Evolutionary conservation across 2,797 vertebrate genomes (phyloP), one percentile per base, ranked within the genome.

Genomic region (Heterohyrax brucei): DNA sequence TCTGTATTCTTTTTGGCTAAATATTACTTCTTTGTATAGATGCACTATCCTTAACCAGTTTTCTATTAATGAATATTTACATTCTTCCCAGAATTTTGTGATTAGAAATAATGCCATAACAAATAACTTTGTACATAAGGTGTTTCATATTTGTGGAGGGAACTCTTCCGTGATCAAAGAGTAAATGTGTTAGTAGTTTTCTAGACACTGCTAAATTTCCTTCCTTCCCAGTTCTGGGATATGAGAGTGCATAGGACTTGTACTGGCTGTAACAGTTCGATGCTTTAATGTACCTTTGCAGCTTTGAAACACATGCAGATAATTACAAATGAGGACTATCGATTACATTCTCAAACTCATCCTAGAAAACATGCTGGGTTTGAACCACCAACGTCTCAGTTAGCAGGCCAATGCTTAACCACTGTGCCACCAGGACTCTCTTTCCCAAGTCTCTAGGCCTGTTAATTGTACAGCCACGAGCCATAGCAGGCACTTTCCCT

Each of bases 1-100:
- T 7, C 30, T 48, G 9, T 33, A 3, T 10, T 79, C n/a, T 44
- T 59, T 8, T 0, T 48, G 66, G 10, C 48, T 33, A 5, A 14
- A 12, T 26, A 14, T 10, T 30, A 16, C 28, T 64, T 26, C 12
- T 0, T 22, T 12, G 10, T 33, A 7, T 53, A 46, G 19, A 8
- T 18, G 4, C 10, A 1, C 16, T 14, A 0, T 30, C 3, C 0
- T 18, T 56, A 33, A 18, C 19, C 50, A 13, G 18, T 76, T 59
- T 79, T 48, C 48, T 14, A 1, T 48, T n/a, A 33, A 53, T 12
- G 21, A 50, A 26, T 3, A 12, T 68, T 26, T 39, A 8, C 5
- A 0, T n/a, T 18, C 0, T 86, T 72, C 2, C 64, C 10, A 9
- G 46, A 53, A 50, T 70, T 78, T 68, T 46, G 4, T 18, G 59